Conservation (phyloP, 2,113 vertebrate species). For the Tachysurus fulvidraco region DNA sequence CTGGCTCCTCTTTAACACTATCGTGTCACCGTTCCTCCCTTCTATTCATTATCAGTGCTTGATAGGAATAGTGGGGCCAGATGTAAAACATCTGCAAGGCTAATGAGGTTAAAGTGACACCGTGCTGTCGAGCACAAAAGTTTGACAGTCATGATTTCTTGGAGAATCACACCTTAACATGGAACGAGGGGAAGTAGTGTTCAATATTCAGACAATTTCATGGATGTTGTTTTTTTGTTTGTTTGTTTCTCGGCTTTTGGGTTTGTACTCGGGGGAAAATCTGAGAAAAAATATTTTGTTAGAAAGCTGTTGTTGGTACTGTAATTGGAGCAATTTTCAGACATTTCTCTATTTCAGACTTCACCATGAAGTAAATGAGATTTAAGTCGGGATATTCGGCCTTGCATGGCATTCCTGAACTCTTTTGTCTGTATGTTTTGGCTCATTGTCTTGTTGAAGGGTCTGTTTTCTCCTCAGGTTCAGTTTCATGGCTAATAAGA, state of each 20-base stretch:
- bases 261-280: not conserved
- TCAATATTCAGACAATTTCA: not conserved
- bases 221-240: not conserved
- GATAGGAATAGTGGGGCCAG: not conserved
- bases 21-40: not conserved
- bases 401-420: not conserved
- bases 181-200: not conserved
- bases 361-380: not conserved
- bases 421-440: not conserved
- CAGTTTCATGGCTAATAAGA: not conserved
- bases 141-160: not conserved
- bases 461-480: not conserved
- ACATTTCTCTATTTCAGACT: not conserved
- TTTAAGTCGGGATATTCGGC: not conserved
- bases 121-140: not conserved
- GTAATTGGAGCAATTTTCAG: too few relatives aligned
- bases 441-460: not conserved
- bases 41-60: not conserved
- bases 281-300: not conserved
- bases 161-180: not conserved
- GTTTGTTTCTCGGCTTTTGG: not conserved
- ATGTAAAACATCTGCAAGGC: not conserved
- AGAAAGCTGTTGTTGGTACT: not conserved
- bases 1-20: slow-evolving; percentile 3
- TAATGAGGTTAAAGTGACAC: slow-evolving; percentile 5